Percentiles rank a stretch among this genome's conserved stretches.
These are phyloP conservation scores for Lichenostomus cassidix DNA, from an alignment of 2,113 vertebrate genomes.

Conservation along the genomic window DNA sequence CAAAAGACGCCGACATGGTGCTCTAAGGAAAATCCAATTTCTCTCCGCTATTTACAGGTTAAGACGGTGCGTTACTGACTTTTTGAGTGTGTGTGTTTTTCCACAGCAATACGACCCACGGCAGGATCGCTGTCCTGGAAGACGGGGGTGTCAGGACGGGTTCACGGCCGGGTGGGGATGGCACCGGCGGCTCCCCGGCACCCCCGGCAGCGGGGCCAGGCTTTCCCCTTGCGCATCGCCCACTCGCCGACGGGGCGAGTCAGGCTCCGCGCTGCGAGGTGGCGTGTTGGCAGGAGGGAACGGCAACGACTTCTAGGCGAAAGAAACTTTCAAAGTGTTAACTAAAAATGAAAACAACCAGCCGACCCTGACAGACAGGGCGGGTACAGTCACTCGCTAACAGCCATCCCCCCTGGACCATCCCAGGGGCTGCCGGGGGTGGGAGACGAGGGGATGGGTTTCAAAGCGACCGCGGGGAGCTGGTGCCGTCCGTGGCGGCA, in stretches of 20 bases:
- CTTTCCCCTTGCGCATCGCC: neutral
- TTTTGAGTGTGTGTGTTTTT: neutral
- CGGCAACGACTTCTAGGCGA: slow-evolving; percentile 22
- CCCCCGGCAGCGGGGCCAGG: neutral
- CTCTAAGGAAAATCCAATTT: slow-evolving; percentile 63
- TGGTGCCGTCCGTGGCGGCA: neutral
- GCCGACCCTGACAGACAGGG: neutral
- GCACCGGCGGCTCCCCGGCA: neutral
- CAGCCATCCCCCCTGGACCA: neutral
- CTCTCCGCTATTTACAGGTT: slow-evolving; percentile 40
- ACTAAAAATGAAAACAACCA: neutral
- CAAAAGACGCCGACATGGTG: slow-evolving; percentile 5
- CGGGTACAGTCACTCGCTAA: neutral
- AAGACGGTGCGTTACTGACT: slow-evolving; percentile 18
- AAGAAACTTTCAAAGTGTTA: neutral
- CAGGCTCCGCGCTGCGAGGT: slow-evolving; percentile 13
- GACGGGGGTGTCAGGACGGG: neutral
- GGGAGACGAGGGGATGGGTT: neutral
- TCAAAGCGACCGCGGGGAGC: neutral
- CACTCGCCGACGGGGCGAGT: neutral
- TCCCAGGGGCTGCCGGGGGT: neutral
- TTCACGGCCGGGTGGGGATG: neutral
- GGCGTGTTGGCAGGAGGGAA: slow-evolving; percentile 65
- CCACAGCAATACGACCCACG: neutral
- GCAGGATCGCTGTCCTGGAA: neutral